Conservation (phyloP, 1,140 invertebrate species). For the Drosophila repletoides region DNA sequence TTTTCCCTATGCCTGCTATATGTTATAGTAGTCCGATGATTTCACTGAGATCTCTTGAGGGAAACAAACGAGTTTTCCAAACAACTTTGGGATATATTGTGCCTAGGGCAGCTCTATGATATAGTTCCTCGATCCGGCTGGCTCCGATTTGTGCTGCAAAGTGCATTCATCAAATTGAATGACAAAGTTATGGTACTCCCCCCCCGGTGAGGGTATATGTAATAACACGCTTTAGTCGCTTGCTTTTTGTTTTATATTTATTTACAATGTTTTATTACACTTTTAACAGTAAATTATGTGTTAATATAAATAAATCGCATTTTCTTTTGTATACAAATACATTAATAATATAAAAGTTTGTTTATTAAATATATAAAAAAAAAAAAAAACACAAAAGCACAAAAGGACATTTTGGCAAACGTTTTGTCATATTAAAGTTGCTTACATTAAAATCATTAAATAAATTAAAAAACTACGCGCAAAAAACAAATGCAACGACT, state of each 20-base stretch:
- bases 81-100: too few species aligned
- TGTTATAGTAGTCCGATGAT: too few species aligned
- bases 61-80: too few species aligned
- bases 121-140: too few species aligned
- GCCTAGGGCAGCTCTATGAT: too few species aligned
- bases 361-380: slow-evolving; percentile 20
- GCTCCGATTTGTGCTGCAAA: too few species aligned
- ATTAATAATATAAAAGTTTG: slow-evolving; percentile 4
- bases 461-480: slow-evolving; percentile 45
- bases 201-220: too few species aligned
- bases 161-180: too few species aligned
- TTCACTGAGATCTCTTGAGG: too few species aligned
- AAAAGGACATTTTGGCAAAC: slow-evolving; percentile 61
- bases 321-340: slow-evolving; percentile 18
- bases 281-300: slow-evolving; percentile 64
- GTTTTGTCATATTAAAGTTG: slow-evolving; percentile 40
- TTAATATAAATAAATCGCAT: slow-evolving; percentile 62
- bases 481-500: slow-evolving; percentile 51
- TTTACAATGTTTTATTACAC: slow-evolving; percentile 51
- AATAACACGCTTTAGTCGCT: slow-evolving; percentile 8
- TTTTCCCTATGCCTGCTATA: too few species aligned
- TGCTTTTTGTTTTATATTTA: slow-evolving; percentile 23
- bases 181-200: too few species aligned
- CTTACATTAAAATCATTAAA: slow-evolving; percentile 58
- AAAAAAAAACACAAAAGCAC: slow-evolving; percentile 41